These are phyloP conservation scores for Strigamia maritima DNA, from an alignment of 2,888 invertebrate species.

Conservation along the genomic window DNA sequence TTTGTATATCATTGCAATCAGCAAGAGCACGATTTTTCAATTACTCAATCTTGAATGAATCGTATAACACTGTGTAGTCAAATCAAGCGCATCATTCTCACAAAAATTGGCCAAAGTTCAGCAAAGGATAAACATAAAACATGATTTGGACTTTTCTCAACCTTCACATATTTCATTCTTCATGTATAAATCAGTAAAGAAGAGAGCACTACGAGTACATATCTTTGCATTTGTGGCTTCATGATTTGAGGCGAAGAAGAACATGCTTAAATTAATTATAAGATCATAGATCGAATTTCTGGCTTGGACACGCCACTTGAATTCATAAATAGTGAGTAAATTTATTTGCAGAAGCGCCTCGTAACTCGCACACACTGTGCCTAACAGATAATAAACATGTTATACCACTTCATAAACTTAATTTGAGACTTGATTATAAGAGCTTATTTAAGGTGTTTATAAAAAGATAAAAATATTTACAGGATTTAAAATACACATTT, in stretches of 20 bases:
- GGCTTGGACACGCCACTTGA: constrained; percentile 29
- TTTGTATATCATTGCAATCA: constrained; percentile 26
- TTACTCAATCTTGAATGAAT: constrained; percentile 6
- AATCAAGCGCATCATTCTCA: not conserved
- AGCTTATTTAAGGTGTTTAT: not conserved
- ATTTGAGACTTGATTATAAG: constrained; percentile 26
- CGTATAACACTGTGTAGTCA: not conserved
- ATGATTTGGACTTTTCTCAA: not conserved
- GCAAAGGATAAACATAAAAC: constrained; percentile 3
- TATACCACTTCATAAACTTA: constrained; percentile 22
- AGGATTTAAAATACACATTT: not conserved
- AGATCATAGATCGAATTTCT: constrained; percentile 29
- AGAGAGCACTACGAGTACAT: not conserved
- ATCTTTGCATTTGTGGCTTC: constrained; percentile 31
- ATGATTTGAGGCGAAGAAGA: not conserved
- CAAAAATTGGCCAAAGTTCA: not conserved
- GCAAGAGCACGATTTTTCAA: constrained; percentile 12
- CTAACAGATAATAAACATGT: constrained; percentile 34
- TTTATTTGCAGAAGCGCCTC: constrained; percentile 32
- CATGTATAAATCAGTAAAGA: constrained; percentile 16
- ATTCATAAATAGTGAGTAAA: constrained; percentile 30
- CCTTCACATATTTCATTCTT: not conserved
- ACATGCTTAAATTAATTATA: constrained; percentile 26
- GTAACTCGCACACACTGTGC: constrained; percentile 27
- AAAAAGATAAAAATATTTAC: not conserved